Evolutionary conservation across 2,888 invertebrate genomes (phyloP).

Genomic region (Platerodrilus igneus): DNA sequence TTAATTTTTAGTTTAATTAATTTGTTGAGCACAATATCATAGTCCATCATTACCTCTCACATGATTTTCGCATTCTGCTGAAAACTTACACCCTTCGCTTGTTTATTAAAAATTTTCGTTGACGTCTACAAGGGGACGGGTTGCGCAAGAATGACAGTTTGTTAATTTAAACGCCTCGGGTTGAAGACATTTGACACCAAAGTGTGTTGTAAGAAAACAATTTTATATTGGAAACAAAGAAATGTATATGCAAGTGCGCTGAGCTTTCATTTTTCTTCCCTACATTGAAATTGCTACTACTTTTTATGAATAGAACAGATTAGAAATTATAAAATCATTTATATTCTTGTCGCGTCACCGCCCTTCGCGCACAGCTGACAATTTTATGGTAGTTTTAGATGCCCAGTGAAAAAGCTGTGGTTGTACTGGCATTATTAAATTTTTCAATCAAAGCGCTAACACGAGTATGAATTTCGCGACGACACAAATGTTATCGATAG

Average conservation of each 20-base stretch:
- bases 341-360: conserved; percentile 14
- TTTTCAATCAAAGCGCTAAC: conserved; percentile 42
- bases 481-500: conserved; percentile 42
- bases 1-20: no score
- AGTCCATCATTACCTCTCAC: no score
- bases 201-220: conserved; percentile 19
- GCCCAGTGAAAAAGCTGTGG: conserved; percentile 15
- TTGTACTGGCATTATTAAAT: conserved; percentile 34
- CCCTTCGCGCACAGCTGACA: conserved; percentile 9
- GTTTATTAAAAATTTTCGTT: conserved; percentile 38
- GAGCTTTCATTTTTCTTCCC: not conserved
- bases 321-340: conserved; percentile 7
- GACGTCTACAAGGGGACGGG: conserved; percentile 31
- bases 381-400: conserved; percentile 8
- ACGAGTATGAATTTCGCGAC: conserved; percentile 43
- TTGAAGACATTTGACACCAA: conserved; percentile 32
- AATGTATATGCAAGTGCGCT: not conserved
- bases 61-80: no score
- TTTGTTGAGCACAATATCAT: no score
- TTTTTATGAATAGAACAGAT: no score
- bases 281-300: no score
- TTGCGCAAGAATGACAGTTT: conserved; percentile 37
- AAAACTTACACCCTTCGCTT: conserved; percentile 24
- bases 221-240: conserved; percentile 6
- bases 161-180: conserved; percentile 37